Percentiles rank a stretch among this genome's conserved stretches.
Evolutionary conservation across 2,113 vertebrate species (phyloP).

Genomic region (rat (Rattus norvegicus)): GRCr8 NC_086022.1:84043501-84044000

Average conservation of each 20-base stretch:
- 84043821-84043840: not conserved
- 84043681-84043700: too few relatives aligned
- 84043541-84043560: not conserved
- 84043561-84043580: not conserved
- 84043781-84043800: not conserved
- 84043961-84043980: slow-evolving; percentile 41
- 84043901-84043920: not conserved
- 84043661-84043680: not conserved
- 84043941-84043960: slow-evolving; percentile 28
- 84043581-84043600: not conserved
- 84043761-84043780: slow-evolving; percentile 42
- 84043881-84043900: slow-evolving; percentile 56
- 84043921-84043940: not conserved
- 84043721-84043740: not conserved
- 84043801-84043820: not conserved
- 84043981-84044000: slow-evolving; percentile 32
- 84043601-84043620: not conserved
- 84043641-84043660: not conserved
- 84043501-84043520: not conserved
- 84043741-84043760: not conserved
- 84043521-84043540: not conserved
- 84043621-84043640: not conserved
- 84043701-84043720: not conserved
- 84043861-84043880: not conserved
- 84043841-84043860: not conserved